Evolutionary conservation across 1,140 invertebrate genomes (phyloP).

Genomic region (Lepidotrigona ventralis): DNA sequence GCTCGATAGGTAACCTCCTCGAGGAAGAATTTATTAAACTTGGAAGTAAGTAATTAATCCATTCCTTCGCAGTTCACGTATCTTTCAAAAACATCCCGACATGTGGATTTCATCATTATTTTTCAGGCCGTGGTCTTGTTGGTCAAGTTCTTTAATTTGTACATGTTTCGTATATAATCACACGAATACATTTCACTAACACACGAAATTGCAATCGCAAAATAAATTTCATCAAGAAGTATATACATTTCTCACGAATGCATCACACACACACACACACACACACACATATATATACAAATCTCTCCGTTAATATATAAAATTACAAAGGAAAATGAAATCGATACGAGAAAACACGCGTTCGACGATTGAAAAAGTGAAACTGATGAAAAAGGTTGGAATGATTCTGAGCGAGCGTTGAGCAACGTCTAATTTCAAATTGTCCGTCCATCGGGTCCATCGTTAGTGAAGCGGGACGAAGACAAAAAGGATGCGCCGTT

Average conservation of each 20-base stretch:
- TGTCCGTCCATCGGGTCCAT: not conserved
- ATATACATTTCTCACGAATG: too few relatives aligned
- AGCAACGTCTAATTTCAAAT: slow-evolving; percentile 11
- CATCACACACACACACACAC: too few relatives aligned
- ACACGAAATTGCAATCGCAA: too few relatives aligned
- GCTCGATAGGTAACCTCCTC: not conserved
- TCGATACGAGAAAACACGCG: not conserved
- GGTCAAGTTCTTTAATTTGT: too few relatives aligned
- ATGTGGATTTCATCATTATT: not conserved
- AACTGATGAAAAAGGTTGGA: not conserved
- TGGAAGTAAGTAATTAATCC: not conserved
- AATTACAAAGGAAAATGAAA: not conserved
- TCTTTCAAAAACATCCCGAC: fast-evolving
- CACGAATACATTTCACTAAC: too few relatives aligned
- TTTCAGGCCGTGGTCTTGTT: not conserved
- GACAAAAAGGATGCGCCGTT: slow-evolving; percentile 38
- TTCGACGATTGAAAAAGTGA: not conserved
- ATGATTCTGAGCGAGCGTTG: not conserved
- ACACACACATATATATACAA: too few relatives aligned
- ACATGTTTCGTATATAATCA: too few relatives aligned
- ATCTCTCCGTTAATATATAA: not conserved
- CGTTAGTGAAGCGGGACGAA: slow-evolving; percentile 22
- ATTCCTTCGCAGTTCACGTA: not conserved
- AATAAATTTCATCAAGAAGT: too few relatives aligned
- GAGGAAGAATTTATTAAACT: not conserved